Evolutionary conservation across 2,113 vertebrate genomes (phyloP).

Genomic region (Centropristis striata): DNA sequence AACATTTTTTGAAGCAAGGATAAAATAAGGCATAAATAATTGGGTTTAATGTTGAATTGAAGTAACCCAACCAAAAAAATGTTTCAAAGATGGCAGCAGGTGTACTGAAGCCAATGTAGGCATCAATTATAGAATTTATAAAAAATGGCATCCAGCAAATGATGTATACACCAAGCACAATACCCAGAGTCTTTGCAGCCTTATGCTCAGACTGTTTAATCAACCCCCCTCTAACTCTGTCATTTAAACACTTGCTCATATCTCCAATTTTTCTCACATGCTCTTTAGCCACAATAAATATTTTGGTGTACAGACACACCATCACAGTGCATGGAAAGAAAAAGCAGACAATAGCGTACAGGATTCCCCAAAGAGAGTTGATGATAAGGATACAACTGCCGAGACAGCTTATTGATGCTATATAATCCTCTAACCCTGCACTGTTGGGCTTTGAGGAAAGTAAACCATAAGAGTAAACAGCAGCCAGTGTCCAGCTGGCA

Average conservation of each 20-base stretch:
- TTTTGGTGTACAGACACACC: conserved; percentile 23
- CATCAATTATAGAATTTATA: not conserved
- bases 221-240: not conserved
- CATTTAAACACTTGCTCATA: not conserved
- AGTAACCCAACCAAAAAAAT: conserved; percentile 38
- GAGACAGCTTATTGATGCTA: conserved; percentile 2
- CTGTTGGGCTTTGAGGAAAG: conserved; percentile 9
- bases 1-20: conserved; percentile 9
- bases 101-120: conserved; percentile 10
- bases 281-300: conserved; percentile 28
- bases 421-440: conserved; percentile 18
- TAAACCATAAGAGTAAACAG: conserved; percentile 14
- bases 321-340: conserved; percentile 27
- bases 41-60: conserved; percentile 34
- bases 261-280: conserved; percentile 27
- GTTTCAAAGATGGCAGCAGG: conserved; percentile 11
- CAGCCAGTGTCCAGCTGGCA: conserved; percentile 22
- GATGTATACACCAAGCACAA: conserved; percentile 35
- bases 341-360: conserved; percentile 7
- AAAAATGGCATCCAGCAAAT: conserved; percentile 42
- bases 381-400: conserved; percentile 28
- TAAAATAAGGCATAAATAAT: conserved; percentile 36
- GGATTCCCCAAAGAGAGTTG: conserved; percentile 11
- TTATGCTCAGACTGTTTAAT: conserved; percentile 34
- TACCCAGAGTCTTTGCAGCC: conserved; percentile 38